Evolutionary conservation across 2,113 vertebrate genomes (phyloP), one percentile per base, ranked within the genome.

Genomic region (Neogale vison): DNA sequence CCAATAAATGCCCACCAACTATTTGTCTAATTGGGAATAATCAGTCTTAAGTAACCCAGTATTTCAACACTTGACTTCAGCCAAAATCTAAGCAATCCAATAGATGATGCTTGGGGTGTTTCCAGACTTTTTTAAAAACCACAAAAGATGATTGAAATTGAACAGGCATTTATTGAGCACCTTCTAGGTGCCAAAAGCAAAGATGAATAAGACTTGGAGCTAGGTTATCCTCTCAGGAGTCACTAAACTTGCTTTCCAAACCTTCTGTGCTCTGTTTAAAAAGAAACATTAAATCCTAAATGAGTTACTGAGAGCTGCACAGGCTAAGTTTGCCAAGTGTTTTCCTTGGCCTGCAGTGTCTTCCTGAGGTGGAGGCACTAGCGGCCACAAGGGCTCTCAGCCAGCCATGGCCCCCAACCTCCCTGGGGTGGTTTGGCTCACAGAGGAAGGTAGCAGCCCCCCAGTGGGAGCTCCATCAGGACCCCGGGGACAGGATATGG

Each of bases 91-190:
- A 97, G 85, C 90, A 90, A 90, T 92, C 81, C 94, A 98, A 92
- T 47, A 96, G 88, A 96, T 69, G 92, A 77, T 94, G 81, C 81
- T 82, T 97, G 88, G 81, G 84, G 59, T 72, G 26, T 92, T 97
- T 94, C 95, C 97, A 97, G 90, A 52, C n/a, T 88, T 92, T 97
- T 90, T 61, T 0, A 18, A 82, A 96, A 98, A 93, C 94, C 97
- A 95, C 97, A 97, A 92, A 97, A 97, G 90, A 97, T 97, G 94
- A 97, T 67, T 97, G 92, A 97, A 97, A 97, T 97, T 93, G 90
- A 96, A 96, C 67, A 97, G 94, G 85, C 93, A 96, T 97, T 96
- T 97, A 96, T 93, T 97, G 95, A 96, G 96, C 91, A 97, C 93
- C 90, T 97, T 94, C 71, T 97, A 96, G 90, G 77, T 98, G 97